Conservation (phyloP, 2,888 invertebrate species). For the Tortricodes alternella region DNA sequence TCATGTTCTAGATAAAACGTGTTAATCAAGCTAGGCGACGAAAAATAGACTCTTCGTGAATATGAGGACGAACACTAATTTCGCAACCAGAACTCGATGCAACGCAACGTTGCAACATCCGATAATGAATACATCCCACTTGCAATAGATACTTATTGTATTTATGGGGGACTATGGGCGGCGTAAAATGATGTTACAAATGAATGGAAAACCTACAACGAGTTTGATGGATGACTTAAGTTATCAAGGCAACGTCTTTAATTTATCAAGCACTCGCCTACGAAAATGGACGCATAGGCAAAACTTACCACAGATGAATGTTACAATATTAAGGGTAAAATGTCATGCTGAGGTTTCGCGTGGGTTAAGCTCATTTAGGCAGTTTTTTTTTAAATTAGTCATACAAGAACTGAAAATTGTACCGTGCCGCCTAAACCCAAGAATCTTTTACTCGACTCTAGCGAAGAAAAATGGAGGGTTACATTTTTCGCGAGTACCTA, state of each 20-base stretch:
- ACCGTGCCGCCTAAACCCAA: no score
- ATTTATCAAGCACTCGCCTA: conserved; percentile 28
- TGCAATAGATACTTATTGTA: conserved; percentile 34
- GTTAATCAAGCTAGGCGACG: no score
- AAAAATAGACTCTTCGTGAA: background rate
- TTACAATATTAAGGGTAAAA: background rate
- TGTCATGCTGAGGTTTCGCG: no score
- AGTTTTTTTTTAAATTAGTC: no score
- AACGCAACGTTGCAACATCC: conserved; percentile 28
- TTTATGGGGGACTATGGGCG: conserved; percentile 33
- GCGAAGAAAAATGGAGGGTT: no score
- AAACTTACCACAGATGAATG: background rate
- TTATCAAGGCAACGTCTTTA: conserved; percentile 28
- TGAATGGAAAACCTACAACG: conserved; percentile 43
- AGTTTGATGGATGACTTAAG: conserved; percentile 37
- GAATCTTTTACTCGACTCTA: no score
- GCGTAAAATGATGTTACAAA: conserved; percentile 37
- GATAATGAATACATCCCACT: conserved; percentile 38
- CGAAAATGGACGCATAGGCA: background rate
- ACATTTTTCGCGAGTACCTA: no score
- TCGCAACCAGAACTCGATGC: conserved; percentile 26
- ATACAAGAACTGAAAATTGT: no score
- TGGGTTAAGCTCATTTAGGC: no score
- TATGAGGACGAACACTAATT: conserved; percentile 21
- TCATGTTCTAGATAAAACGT: background rate